Evolutionary conservation across 2,888 invertebrate genomes (phyloP).

Genomic region (Fissipunctia ypsillon): DNA sequence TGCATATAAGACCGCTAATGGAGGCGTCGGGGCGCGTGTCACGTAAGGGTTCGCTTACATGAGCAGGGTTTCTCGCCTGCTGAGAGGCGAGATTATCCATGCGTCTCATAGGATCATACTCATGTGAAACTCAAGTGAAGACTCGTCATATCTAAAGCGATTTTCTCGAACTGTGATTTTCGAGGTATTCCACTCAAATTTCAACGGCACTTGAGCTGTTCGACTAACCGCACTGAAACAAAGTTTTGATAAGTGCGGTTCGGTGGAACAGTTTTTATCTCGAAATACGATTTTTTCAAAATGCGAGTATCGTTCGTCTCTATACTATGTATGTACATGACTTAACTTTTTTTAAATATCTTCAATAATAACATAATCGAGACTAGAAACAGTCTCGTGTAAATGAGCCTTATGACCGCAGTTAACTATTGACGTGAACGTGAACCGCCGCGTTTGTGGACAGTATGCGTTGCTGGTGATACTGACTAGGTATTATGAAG

Average conservation of each 20-base stretch:
- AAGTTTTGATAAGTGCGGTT: not conserved
- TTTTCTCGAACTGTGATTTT: not conserved
- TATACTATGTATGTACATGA: not conserved
- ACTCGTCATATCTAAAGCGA: not conserved
- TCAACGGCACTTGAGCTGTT: not conserved
- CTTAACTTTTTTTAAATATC: not conserved
- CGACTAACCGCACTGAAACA: not conserved
- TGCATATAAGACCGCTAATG: constrained; percentile 52
- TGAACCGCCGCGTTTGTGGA: constrained; percentile 36
- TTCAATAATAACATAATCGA: not conserved
- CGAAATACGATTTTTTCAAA: not conserved
- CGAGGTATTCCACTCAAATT: not conserved
- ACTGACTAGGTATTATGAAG: constrained; percentile 9
- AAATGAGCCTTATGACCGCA: not conserved
- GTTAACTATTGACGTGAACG: constrained; percentile 31
- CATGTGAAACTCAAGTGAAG: not conserved
- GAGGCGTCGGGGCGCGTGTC: constrained; percentile 28
- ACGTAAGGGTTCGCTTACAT: constrained; percentile 25
- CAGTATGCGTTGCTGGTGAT: constrained; percentile 10
- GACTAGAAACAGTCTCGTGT: not conserved
- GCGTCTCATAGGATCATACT: not conserved
- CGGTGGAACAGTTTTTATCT: not conserved
- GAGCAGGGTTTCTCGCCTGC: not conserved
- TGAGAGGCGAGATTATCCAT: not conserved
- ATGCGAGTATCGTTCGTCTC: not conserved